These are phyloP conservation scores for Stenoptilia bipunctidactyla DNA, from an alignment of 2,888 invertebrate genomes.

Conservation along the genomic window DNA sequence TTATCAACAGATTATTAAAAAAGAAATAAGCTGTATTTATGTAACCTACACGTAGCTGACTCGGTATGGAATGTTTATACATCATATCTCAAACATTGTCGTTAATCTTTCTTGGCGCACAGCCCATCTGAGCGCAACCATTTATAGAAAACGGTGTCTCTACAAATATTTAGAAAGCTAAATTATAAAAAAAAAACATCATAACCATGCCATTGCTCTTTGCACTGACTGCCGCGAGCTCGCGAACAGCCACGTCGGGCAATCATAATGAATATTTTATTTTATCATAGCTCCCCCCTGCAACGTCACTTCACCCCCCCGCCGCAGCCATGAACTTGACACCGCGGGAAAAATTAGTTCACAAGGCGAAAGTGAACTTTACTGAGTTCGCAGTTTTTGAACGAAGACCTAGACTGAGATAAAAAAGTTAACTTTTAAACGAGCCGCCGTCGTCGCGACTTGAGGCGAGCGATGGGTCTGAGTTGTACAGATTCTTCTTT, in stretches of 20 bases:
- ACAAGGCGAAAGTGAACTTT: slow-evolving; percentile 69
- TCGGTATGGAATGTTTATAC: too few relatives aligned
- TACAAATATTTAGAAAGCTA: too few relatives aligned
- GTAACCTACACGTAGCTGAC: too few relatives aligned
- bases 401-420: slow-evolving; percentile 60
- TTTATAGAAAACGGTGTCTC: too few relatives aligned
- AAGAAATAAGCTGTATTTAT: too few relatives aligned
- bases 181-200: too few relatives aligned
- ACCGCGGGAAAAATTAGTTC: slow-evolving; percentile 70
- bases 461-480: slow-evolving; percentile 16
- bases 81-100: too few relatives aligned
- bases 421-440: slow-evolving; percentile 25
- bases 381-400: slow-evolving; percentile 67
- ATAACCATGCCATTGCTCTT: slow-evolving; percentile 30
- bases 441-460: slow-evolving; percentile 45
- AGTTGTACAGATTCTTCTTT: too few relatives aligned
- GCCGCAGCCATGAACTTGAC: slow-evolving; percentile 63
- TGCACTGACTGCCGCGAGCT: slow-evolving; percentile 26
- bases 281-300: slow-evolving; percentile 50
- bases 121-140: too few relatives aligned
- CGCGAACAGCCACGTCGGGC: slow-evolving; percentile 59
- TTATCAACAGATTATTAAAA: too few relatives aligned
- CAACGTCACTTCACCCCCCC: slow-evolving; percentile 18
- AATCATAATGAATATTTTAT: slow-evolving; percentile 72
- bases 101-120: too few relatives aligned